phyloP scores from a whole-genome alignment of 1,140 invertebrate species.

The Melipona quadrifasciata region DNA sequence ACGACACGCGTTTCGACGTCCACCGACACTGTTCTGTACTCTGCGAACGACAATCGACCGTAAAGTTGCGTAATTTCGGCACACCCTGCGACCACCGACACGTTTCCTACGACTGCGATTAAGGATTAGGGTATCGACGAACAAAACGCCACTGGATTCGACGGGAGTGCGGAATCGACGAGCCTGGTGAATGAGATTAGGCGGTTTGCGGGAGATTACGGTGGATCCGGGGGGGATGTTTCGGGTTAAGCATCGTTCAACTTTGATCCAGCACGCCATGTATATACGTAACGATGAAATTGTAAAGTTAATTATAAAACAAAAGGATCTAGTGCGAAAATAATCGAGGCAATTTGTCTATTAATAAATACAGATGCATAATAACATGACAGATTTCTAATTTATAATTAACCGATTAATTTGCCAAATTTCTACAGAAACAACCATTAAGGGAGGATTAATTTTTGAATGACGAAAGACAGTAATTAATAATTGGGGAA shows the following conservation, averaged over 20 bases:
- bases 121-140: background rate
- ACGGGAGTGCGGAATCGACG: constrained; percentile 1
- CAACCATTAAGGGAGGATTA: too few relatives aligned
- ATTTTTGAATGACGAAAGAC: too few relatives aligned
- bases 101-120: background rate
- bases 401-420: too few relatives aligned
- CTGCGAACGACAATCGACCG: constrained; percentile 10
- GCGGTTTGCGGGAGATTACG: background rate
- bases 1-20: constrained; percentile 2
- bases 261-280: background rate
- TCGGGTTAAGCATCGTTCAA: background rate
- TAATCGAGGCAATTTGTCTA: too few relatives aligned
- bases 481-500: too few relatives aligned
- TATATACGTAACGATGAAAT: too few relatives aligned
- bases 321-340: too few relatives aligned
- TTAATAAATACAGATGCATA: too few relatives aligned
- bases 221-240: background rate
- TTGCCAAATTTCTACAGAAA: too few relatives aligned
- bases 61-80: constrained; percentile 28
- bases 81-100: background rate
- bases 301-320: too few relatives aligned
- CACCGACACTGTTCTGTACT: background rate
- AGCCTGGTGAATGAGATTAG: constrained; percentile 11
- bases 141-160: background rate
- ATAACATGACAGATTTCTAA: too few relatives aligned